Conservation (phyloP, 2,888 invertebrate species). For the Pristionchus arcanus region DNA sequence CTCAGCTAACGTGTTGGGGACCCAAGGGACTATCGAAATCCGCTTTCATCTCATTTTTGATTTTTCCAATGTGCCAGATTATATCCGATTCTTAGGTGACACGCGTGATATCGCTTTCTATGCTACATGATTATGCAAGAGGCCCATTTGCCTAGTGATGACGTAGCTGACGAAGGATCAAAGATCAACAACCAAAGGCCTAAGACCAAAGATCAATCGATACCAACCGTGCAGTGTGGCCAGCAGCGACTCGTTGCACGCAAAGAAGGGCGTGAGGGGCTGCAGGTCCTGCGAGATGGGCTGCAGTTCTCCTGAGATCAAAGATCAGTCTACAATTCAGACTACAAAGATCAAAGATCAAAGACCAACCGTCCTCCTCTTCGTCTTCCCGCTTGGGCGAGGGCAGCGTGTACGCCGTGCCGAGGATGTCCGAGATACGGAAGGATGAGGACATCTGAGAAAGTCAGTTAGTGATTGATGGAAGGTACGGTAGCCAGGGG, state of each 20-base stretch:
- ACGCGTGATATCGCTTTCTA: no score
- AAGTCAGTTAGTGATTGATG: neutral
- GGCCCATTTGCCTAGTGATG: no score
- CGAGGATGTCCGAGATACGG: conserved; percentile 18
- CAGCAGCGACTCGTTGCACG: neutral
- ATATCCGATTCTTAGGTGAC: no score
- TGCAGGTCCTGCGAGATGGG: neutral
- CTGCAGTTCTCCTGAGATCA: neutral
- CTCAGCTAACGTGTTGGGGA: no score
- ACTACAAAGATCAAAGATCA: conserved; percentile 13
- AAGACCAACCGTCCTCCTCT: neutral
- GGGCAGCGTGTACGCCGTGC: neutral
- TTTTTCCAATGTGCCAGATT: no score
- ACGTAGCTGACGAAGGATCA: neutral
- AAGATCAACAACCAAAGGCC: neutral
- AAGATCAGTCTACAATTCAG: no score
- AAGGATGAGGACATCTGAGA: conserved; percentile 6
- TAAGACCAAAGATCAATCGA: neutral
- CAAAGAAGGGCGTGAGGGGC: conserved; percentile 1
- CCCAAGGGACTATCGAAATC: no score
- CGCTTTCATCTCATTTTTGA: no score
- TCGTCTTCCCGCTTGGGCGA: neutral
- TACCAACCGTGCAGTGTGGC: neutral
- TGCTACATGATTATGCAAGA: no score
- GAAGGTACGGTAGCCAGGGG: no score